Base-by-base conservation (phyloP, 2,113 vertebrate genomes). In the Epinephelus lanceolatus region DNA sequence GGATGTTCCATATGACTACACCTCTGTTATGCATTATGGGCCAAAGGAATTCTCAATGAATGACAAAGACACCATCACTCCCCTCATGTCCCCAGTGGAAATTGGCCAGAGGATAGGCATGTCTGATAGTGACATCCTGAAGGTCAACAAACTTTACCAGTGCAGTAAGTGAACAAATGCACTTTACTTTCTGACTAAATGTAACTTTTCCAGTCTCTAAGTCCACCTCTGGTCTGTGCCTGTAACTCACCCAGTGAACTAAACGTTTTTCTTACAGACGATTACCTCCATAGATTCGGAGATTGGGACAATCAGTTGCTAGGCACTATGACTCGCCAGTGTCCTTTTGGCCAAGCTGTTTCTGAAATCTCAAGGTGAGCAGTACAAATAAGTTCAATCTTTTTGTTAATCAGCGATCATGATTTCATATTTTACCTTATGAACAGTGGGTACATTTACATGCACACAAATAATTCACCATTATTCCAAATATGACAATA, bases 91-190 rank as follows among this genome's bases (percentile, higher is more conserved):
- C 37, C 23, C 73, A 12, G 67, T 30, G 47, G 21, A 27, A 5
- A 81, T 80, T 15, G 86, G 70, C 62, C 85, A 66, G 70, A 79
- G 81, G 62, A 18, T 47, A 37, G 60, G 68, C 72, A 85, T 72
- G 84, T 62, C 82, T 0, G 55, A 74, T 3, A 67, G 25, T 2
- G 76, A 84, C 56, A 33, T 84, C 0, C 62, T 78, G 69, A 84
- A 78, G 25, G 37, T 78, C 69, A 84, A 84, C 82, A 78, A 59
- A 49, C 76, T 84, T 0, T 79, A 79, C 27, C 1, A 4, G 45
- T 79, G 76, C 70, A 33, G 82, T 79, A 49, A 61, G 76, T 77
- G 33, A 2, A 10, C n/a, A 47, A 25, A 25, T 49, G 18, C 5
- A 17, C 5, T 14, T 42, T 42, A 10, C 40, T 30, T 30, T 37